Evolutionary conservation across 2,888 invertebrate species (phyloP), one percentile per base, ranked within the genome.

Genomic region (Ischnura elegans): DNA sequence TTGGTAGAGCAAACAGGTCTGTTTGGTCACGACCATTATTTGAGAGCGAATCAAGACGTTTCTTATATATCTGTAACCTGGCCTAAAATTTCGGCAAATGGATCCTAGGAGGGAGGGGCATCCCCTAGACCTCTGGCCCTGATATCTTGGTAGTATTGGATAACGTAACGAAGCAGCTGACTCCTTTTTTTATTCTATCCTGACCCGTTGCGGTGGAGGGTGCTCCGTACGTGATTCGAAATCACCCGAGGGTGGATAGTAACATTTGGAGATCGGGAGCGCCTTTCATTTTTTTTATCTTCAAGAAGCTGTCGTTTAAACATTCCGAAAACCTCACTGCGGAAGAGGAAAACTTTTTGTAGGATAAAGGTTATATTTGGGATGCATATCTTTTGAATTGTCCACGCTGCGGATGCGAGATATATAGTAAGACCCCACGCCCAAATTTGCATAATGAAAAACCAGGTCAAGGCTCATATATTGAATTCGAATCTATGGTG

Each of bases 1-100:
- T 46, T 46, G 86, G 43, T 25, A 45, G 25, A 43, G 86, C 86
- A 86, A 86, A 86, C 86, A 86, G 76, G 29, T 86, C 46, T 86
- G 86, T 86, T 86, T 86, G 86, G 86, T 16, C 46, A 86, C 86
- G n/a, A 25, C 86, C 46, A 86, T 86, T 86, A 86, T 86, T 86
- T 86, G 86, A 43, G 86, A 43, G 86, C 45, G 86, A 86, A 86
- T 86, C 86, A 86, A 86, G 86, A 43, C 86, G 46, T 86, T 86
- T 86, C 45, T 86, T 43, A 86, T 43, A 51, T n/a, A n/a, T n/a
- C n/a, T n/a, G n/a, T 51, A 46, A 46, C 86, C 86, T 43, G 86
- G 25, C 46, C 86, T n/a, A 86, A 43, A 86, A 46, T 46, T 45
- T n/a, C 86, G 86, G 86, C 86, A 46, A 86, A n/a, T 46, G 86